Conservation (phyloP, 2,888 invertebrate species). For the Rosalia funebris region DNA sequence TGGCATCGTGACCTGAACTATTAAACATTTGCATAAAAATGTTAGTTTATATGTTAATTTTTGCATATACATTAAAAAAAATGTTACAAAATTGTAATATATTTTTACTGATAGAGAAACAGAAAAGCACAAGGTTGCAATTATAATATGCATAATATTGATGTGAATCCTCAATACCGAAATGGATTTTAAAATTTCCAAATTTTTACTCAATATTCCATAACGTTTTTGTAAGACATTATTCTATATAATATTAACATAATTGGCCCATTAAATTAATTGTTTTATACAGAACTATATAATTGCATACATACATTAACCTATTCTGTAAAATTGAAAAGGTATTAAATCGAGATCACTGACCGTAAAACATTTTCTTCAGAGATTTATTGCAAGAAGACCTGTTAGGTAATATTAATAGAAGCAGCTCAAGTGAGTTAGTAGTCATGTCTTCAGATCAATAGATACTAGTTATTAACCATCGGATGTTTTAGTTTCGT, state of each 20-base stretch:
- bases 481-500: too few relatives aligned
- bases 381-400: too few relatives aligned
- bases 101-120: neutral
- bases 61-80: neutral
- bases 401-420: too few relatives aligned
- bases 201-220: neutral
- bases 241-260: neutral
- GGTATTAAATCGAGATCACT: neutral
- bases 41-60: neutral
- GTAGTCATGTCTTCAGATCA: too few relatives aligned
- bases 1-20: neutral
- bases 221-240: too few relatives aligned
- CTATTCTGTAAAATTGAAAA: neutral
- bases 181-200: neutral
- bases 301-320: neutral
- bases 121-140: neutral
- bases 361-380: neutral
- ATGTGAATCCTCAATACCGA: too few relatives aligned
- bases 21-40: neutral
- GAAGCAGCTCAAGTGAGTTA: too few relatives aligned
- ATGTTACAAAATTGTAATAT: neutral
- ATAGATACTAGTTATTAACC: too few relatives aligned
- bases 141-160: too few relatives aligned
- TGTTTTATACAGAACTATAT: neutral
- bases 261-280: neutral